Percentiles rank a stretch among this genome's conserved stretches.
phyloP scores from a whole-genome alignment of 2,113 vertebrate species.

The Mastomys coucha region DNA sequence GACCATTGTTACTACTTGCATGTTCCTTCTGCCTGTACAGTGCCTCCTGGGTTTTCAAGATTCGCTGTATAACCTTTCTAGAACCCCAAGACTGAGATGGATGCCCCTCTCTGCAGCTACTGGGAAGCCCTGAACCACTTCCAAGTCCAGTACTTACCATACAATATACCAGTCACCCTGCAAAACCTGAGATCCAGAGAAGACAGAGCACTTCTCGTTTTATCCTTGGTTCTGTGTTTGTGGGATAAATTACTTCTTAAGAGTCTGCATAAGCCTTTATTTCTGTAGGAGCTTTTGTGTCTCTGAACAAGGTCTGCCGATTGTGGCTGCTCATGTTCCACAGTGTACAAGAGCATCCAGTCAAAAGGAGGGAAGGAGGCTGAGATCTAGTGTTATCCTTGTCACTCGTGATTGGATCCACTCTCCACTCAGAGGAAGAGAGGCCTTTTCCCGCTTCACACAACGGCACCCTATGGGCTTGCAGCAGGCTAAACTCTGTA shows the following conservation, averaged over 20 bases:
- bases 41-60: neutral
- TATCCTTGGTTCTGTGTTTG: rapidly evolving
- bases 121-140: neutral
- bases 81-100: neutral
- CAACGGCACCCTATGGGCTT: neutral
- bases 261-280: neutral
- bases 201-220: neutral
- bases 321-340: neutral
- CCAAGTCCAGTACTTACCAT: neutral
- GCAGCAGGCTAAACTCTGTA: neutral
- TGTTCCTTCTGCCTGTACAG: neutral
- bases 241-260: neutral
- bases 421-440: neutral
- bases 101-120: neutral
- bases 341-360: neutral
- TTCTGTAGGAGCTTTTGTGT: neutral
- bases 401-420: neutral
- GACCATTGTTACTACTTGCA: neutral
- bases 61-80: neutral
- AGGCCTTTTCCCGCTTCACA: neutral
- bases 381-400: neutral
- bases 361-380: neutral
- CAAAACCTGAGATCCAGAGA: neutral
- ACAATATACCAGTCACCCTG: rapidly evolving
- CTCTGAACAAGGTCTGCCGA: neutral